These are phyloP conservation scores for Alentia gelatinosa DNA, from an alignment of 2,888 invertebrate genomes.

Conservation along the genomic window DNA sequence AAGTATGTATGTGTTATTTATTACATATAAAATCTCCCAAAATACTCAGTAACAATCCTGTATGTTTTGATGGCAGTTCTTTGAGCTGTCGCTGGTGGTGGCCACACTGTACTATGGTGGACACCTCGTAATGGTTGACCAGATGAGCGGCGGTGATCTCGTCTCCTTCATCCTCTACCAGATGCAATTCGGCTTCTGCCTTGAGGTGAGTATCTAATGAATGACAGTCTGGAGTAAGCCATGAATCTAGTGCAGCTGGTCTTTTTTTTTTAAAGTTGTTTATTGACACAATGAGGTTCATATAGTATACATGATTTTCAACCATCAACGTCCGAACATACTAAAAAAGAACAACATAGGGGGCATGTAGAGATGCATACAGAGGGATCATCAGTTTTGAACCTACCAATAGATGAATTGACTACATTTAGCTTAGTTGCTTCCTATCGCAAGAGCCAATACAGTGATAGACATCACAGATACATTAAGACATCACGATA, in stretches of 20 bases:
- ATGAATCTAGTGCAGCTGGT: background rate
- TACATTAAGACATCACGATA: too few relatives aligned
- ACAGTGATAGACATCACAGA: too few relatives aligned
- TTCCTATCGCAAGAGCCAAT: too few relatives aligned
- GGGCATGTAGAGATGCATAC: too few relatives aligned
- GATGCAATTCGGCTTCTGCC: constrained; percentile 79
- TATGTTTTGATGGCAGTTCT: constrained; percentile 66
- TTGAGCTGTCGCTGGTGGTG: constrained; percentile 72
- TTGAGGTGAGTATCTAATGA: constrained; percentile 74
- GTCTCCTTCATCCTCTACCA: constrained; percentile 81
- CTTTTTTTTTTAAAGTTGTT: background rate
- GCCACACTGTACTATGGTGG: constrained; percentile 81
- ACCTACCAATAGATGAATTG: too few relatives aligned
- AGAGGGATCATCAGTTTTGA: too few relatives aligned
- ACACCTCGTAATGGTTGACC: constrained; percentile 78
- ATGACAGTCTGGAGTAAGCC: background rate
- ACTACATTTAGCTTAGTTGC: too few relatives aligned
- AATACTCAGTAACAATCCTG: background rate
- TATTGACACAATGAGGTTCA: background rate
- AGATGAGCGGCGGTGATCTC: constrained; percentile 76
- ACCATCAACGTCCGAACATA: background rate
- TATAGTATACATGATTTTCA: background rate
- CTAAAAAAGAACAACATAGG: too few relatives aligned
- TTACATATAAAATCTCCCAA: background rate
- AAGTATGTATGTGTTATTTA: background rate